Evolutionary conservation across 2,113 vertebrate genomes (phyloP).

Genomic region (Uria lomvia): DNA sequence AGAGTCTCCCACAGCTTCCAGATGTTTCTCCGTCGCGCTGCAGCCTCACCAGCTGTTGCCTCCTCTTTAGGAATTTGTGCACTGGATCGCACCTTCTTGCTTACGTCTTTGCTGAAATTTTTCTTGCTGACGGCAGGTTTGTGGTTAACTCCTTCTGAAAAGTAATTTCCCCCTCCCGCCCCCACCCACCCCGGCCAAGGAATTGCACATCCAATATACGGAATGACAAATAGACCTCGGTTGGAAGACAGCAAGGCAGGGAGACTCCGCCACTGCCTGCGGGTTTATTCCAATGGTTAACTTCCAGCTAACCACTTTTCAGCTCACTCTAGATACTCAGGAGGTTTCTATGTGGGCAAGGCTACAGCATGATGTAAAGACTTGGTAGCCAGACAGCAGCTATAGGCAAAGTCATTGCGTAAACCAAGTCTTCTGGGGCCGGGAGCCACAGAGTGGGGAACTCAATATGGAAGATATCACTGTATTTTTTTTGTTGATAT

Average conservation of each 20-base stretch:
- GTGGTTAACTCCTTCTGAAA: not conserved
- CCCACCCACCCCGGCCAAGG: too few species aligned
- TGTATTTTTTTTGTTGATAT: not conserved
- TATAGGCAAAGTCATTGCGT: not conserved
- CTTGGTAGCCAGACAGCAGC: not conserved
- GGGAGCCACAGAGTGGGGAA: not conserved
- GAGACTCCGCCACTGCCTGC: not conserved
- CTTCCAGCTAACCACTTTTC: not conserved
- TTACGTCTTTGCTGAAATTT: not conserved
- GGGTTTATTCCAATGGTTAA: not conserved
- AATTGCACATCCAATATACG: not conserved
- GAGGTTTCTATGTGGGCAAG: not conserved
- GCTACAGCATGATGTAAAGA: not conserved
- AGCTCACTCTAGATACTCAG: not conserved
- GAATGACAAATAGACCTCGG: not conserved
- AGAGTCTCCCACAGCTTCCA: not conserved
- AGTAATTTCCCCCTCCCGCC: rapidly evolving
- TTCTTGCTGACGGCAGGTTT: not conserved
- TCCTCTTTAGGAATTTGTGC: not conserved
- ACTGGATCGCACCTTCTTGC: not conserved
- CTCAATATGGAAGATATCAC: not conserved
- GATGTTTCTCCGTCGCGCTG: rapidly evolving
- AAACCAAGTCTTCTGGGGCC: not conserved
- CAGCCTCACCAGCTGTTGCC: conserved; percentile 1
- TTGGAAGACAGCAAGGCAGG: not conserved